Percentiles rank a stretch among this genome's conserved stretches.
Conservation (phyloP, 2,888 invertebrate species). For the Nasonovia ribisnigri region DNA sequence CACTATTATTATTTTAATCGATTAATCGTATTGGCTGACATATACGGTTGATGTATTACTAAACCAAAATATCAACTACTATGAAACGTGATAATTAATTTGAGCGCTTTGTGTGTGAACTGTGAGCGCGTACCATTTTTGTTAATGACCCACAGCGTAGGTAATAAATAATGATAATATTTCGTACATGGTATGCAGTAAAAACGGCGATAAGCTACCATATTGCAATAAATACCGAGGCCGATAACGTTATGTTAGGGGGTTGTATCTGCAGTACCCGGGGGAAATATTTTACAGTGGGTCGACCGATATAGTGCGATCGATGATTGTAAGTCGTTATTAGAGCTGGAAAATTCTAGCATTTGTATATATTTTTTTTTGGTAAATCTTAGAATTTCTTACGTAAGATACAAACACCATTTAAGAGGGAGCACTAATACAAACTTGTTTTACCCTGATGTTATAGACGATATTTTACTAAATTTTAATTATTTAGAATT, state of each 20-base stretch:
- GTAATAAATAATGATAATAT: constrained; percentile 17
- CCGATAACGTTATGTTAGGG: neutral
- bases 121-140: neutral
- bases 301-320: neutral
- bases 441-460: neutral
- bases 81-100: constrained; percentile 18
- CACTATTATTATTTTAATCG: neutral
- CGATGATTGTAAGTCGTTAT: neutral
- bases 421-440: neutral
- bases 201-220: neutral
- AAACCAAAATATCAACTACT: constrained; percentile 11
- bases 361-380: neutral
- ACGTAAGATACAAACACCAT: neutral
- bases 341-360: neutral
- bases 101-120: neutral
- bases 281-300: neutral
- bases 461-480: neutral
- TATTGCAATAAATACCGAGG: neutral
- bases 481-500: neutral
- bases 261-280: neutral
- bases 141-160: neutral
- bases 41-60: neutral
- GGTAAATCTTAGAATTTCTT: neutral
- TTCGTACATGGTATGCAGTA: constrained; percentile 7
- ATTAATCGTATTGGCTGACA: neutral